Base-by-base conservation (phyloP, 2,113 vertebrate species). In the Triplophysa rosa region DNA sequence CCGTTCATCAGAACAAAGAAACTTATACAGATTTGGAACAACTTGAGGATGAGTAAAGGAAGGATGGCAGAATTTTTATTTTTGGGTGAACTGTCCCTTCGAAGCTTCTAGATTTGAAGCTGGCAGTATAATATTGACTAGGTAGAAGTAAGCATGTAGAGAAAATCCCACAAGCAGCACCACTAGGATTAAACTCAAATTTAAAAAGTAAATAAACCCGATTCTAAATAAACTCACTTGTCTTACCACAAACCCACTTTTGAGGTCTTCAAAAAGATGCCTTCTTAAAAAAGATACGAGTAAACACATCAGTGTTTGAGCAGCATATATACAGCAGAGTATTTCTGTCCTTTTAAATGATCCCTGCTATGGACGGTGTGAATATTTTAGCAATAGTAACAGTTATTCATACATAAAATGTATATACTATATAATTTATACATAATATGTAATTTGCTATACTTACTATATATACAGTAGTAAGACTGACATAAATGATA, bases 321-420 rank as follows among this genome's bases (percentile, higher is more conserved):
- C n/a, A 23, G 8, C 17, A 8, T 29, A n/a, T n/a, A 58, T n/a
- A 58, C 7, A 12, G 49, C 14, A 49, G 40, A 10, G 56, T 73
- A 24, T 75, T 47, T 63, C 23, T 75, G 63, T 75, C 17, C 47
- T 75, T 33, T 29, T 75, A 45, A 75, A 49, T 62, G 14, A 61
- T 74, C 21, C 16, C 54, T 61, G 70, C 40, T 42, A 42, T 40
- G 29, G 33, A 72, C 40, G 29, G 6, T 9, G 17, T 56, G 54
- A 45, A 10, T 56, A 56, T 56, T 56, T 56, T n/a, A 1, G 42
- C 42, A 11, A 45, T 0, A 45, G 11, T 45, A 33, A 33, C 33
- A 33, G 33, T 33, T 6, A 33, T 33, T 33, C 33, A 6, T 6
- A 33, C 33, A 33, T 33, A 33, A 33, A 33, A 33, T 33, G 4